phyloP scores from a whole-genome alignment of 2,888 invertebrate genomes.

The Onchidella celtica region DNA sequence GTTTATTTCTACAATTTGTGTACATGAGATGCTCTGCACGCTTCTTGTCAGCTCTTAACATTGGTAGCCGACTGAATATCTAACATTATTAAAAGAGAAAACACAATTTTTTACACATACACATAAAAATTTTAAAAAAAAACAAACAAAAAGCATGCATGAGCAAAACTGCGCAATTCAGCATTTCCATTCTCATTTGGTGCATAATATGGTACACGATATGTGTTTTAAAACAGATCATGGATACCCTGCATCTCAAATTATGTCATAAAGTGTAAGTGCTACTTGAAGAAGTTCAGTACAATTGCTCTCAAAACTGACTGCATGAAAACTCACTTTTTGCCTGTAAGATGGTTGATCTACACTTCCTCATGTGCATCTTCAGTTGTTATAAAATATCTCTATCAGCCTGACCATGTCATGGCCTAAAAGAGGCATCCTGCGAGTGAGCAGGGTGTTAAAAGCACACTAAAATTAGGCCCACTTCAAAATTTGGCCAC shows the following conservation, averaged over 20 bases:
- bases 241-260: too few species aligned
- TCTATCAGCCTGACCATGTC: constrained; percentile 40
- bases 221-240: too few species aligned
- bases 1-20: constrained; percentile 33
- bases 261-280: too few species aligned
- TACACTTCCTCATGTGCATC: constrained; percentile 42
- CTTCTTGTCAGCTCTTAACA: not conserved
- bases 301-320: not conserved
- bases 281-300: not conserved
- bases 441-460: constrained; percentile 23
- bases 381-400: constrained; percentile 44
- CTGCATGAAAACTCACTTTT: not conserved
- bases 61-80: constrained; percentile 12
- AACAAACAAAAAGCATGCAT: not conserved
- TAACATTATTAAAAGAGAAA: not conserved
- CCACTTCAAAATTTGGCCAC: too few species aligned
- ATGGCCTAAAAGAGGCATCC: constrained; percentile 35
- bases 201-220: too few species aligned
- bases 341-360: not conserved
- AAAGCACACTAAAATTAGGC: not conserved
- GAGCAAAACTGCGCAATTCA: not conserved
- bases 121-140: not conserved
- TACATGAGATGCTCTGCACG: constrained; percentile 32
- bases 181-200: constrained; percentile 5
- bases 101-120: too few species aligned